Evolutionary conservation across 2,797 vertebrate species (phyloP), one percentile per base, ranked within the genome.

Genomic region (Falco novaeseelandiae): DNA sequence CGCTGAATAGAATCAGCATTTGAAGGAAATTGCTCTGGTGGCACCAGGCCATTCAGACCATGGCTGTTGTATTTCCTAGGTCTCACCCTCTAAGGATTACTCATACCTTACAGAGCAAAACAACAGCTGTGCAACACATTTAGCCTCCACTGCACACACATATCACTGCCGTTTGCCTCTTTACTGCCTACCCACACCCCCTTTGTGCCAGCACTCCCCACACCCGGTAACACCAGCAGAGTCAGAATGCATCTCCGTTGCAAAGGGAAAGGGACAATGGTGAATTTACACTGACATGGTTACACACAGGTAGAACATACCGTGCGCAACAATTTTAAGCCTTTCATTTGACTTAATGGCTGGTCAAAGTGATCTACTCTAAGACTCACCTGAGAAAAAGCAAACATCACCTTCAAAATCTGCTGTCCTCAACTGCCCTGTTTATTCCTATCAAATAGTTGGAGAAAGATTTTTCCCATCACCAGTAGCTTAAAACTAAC

Each of bases 101-200:
- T 95, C 66, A 82, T 67, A 92, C 58, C 59, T 80, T 83, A 73
- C n/a, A 67, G 58, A 93, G 78, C 51, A 83, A 93, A 96, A 82
- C 58, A 93, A 57, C 94, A 96, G 91, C 87, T 96, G 93, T 66
- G 59, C 36, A 94, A 91, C 83, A 94, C 81, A 95, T 96, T 93
- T 91, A 62, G 15, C 16, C 44, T 79, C 19, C 51, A 15, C 18
- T 59, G 6, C 29, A 66, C 34, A 62, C 77, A 87, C 34, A 42
- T 62, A 70, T 70, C 62, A n/a, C 49, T 83, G 62, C 46, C 48
- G 48, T 48, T 94, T 95, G 77, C 59, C 42, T 87, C 83, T 87
- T 95, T 91, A 87, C 27, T 73, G 19, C 55, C 32, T 79, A 79
- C 30, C 19, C 66, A 77, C 38, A 79, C 72, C 59, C 8, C 26